Conservation (phyloP, 1,140 invertebrate species). For the Potamilus streckersoni region DNA sequence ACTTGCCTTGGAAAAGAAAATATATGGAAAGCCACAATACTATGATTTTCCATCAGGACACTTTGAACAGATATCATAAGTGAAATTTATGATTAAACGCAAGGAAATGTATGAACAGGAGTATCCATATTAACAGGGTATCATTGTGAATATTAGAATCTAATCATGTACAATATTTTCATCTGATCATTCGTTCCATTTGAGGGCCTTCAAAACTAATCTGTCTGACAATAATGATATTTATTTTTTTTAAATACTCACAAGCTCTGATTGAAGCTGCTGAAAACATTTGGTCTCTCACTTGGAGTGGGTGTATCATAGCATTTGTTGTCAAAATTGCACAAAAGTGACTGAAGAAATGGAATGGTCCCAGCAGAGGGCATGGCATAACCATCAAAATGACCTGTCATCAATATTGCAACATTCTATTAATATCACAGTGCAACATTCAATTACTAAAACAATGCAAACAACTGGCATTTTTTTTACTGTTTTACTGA, state of each 20-base stretch:
- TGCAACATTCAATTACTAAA: not conserved
- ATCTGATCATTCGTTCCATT: too few species aligned
- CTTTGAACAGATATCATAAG: too few species aligned
- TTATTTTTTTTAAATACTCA: constrained; percentile 47
- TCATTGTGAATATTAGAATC: too few species aligned
- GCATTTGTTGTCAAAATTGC: constrained; percentile 74
- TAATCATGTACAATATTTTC: too few species aligned
- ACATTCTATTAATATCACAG: not conserved
- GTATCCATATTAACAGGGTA: too few species aligned
- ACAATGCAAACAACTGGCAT: not conserved
- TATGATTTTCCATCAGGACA: too few species aligned
- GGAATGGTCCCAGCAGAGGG: constrained; percentile 73
- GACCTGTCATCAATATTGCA: constrained; percentile 66
- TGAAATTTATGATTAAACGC: too few species aligned
- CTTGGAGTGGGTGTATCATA: constrained; percentile 57
- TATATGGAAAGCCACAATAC: too few species aligned
- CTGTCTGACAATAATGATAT: not conserved
- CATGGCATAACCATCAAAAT: constrained; percentile 74
- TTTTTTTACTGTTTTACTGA: too few species aligned
- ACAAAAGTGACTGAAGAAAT: constrained; percentile 72
- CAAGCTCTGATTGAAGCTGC: constrained; percentile 61
- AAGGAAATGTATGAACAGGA: too few species aligned
- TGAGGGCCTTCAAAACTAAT: too few species aligned
- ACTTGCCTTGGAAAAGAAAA: too few species aligned
- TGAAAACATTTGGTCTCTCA: constrained; percentile 52